phyloP scores from a whole-genome alignment of 1,140 invertebrate species.

The Achroia grisella region DNA sequence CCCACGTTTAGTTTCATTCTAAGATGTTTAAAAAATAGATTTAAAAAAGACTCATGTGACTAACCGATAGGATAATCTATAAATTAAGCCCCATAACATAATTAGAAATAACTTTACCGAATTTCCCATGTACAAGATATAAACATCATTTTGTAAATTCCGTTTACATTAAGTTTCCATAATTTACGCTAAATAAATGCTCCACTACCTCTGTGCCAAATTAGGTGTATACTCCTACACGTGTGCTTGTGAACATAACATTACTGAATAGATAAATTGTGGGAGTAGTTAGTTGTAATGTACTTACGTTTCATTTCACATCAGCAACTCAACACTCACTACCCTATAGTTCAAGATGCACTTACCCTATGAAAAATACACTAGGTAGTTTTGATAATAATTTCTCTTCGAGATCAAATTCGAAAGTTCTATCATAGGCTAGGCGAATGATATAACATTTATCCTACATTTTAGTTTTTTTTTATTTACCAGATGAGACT shows the following conservation, averaged over 20 bases:
- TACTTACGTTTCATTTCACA: slow-evolving; percentile 59
- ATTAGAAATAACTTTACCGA: no score
- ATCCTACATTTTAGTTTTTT: slow-evolving; percentile 36
- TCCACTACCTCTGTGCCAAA: slow-evolving; percentile 54
- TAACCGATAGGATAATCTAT: no score
- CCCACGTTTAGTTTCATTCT: no score
- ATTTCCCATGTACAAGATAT: no score
- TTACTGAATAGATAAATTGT: slow-evolving; percentile 55
- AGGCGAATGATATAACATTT: slow-evolving; percentile 64
- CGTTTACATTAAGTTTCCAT: background rate
- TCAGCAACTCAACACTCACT: slow-evolving; percentile 52
- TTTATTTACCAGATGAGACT: slow-evolving; percentile 27
- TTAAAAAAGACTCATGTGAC: no score
- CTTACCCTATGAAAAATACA: slow-evolving; percentile 59
- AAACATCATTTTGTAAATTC: no score
- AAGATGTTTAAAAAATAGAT: no score
- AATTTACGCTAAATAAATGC: slow-evolving; percentile 7
- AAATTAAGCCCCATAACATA: no score
- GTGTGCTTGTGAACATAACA: slow-evolving; percentile 43
- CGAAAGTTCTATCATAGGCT: slow-evolving; percentile 71
- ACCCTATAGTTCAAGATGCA: slow-evolving; percentile 66
- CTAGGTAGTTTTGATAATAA: slow-evolving; percentile 70
- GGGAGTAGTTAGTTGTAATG: slow-evolving; percentile 61
- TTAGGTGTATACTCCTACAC: slow-evolving; percentile 45
- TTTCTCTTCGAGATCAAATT: slow-evolving; percentile 72